Percentiles rank a stretch among this genome's conserved stretches.
These are phyloP conservation scores for Gobionotothen gibberifrons DNA, from an alignment of 2,797 vertebrate species.

Conservation along the genomic window DNA sequence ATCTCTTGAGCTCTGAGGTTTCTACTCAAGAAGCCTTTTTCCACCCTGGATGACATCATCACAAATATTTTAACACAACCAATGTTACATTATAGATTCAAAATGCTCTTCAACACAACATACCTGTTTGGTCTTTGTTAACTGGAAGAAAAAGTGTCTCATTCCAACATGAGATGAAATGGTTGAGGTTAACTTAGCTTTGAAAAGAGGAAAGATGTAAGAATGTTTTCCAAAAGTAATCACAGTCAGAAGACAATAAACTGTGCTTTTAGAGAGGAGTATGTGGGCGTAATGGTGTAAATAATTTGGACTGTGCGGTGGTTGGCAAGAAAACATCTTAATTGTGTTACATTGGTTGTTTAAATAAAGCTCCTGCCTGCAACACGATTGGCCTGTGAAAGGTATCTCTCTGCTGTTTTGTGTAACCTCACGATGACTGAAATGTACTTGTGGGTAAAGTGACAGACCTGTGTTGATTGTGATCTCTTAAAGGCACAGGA, in stretches of 20 bases:
- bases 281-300: conserved; percentile 12
- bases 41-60: conserved; percentile 1
- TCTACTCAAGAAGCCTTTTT: neutral
- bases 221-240: neutral
- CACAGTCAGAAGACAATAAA: neutral
- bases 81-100: too few species aligned
- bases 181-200: neutral
- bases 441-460: conserved; percentile 1
- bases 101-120: neutral
- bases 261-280: conserved; percentile 1
- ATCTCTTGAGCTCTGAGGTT: conserved; percentile 1
- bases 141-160: neutral
- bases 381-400: neutral
- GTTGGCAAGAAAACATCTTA: conserved; percentile 45
- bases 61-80: neutral
- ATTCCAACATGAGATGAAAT: neutral
- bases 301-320: conserved; percentile 38
- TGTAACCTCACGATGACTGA: conserved; percentile 2
- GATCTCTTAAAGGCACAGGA: conserved; percentile 88
- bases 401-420: neutral
- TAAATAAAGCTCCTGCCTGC: conserved; percentile 18
- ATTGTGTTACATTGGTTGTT: conserved; percentile 35
- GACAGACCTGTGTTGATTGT: conserved; percentile 1
- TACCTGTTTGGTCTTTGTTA: neutral
- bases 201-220: neutral